Evolutionary conservation across 2,888 invertebrate genomes (phyloP).

Genomic region (Drosophila cognata): DNA sequence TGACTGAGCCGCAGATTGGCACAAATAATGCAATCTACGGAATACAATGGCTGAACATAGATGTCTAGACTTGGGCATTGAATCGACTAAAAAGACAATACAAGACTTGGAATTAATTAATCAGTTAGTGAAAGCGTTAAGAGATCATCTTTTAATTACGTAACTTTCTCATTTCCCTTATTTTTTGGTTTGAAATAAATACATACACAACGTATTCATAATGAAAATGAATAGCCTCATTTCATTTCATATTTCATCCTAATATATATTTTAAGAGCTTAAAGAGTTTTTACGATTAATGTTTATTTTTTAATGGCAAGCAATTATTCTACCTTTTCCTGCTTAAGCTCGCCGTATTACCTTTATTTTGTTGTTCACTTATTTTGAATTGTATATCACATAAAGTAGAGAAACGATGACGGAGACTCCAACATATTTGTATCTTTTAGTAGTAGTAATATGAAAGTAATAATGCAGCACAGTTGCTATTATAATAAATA

Average conservation of each 20-base stretch:
- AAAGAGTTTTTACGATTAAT: background rate
- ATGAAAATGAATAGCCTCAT: background rate
- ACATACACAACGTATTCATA: background rate
- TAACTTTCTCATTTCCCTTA: too few relatives aligned
- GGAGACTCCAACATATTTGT: conserved; percentile 2
- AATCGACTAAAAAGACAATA: conserved; percentile 9
- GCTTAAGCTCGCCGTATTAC: background rate
- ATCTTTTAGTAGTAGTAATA: conserved; percentile 46
- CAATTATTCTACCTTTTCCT: background rate
- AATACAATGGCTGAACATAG: conserved; percentile 10
- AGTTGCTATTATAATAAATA: conserved; percentile 71
- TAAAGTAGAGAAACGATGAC: conserved; percentile 2
- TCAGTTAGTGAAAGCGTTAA: background rate
- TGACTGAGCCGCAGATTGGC: conserved; percentile 46
- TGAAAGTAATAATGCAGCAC: conserved; percentile 70
- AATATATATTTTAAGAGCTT: background rate
- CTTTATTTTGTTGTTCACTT: conserved; percentile 43
- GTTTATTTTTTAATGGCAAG: background rate
- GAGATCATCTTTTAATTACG: background rate
- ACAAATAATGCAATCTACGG: conserved; percentile 60
- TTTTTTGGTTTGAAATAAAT: background rate
- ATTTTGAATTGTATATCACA: conserved; percentile 61
- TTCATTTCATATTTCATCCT: background rate
- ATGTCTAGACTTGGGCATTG: conserved; percentile 44
- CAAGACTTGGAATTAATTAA: background rate